Percentiles rank a stretch among this genome's conserved stretches.
phyloP scores from a whole-genome alignment of 2,113 vertebrate species.

The Strix aluco region DNA sequence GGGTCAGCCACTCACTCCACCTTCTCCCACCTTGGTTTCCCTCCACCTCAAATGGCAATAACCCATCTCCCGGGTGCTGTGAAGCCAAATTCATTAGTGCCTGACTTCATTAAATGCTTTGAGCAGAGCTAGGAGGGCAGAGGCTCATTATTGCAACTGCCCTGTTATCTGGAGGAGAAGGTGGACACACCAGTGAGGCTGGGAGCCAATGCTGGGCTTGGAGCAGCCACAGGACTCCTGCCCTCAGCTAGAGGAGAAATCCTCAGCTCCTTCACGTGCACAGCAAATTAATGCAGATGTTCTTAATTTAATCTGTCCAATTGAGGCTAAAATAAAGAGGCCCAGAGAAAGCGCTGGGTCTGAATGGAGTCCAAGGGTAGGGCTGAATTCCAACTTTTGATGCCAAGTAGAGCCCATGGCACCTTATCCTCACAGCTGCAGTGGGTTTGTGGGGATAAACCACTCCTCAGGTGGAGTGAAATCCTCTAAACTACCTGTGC shows the following conservation, averaged over 20 bases:
- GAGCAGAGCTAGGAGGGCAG: not conserved
- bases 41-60: not conserved
- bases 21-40: not conserved
- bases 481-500: not conserved
- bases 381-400: not conserved
- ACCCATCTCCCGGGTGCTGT: accelerated
- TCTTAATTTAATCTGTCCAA: not conserved
- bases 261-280: not conserved
- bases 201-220: not conserved
- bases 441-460: not conserved
- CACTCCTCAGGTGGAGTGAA: not conserved
- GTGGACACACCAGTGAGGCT: not conserved
- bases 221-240: not conserved
- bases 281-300: not conserved
- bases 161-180: not conserved
- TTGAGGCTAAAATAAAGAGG: not conserved
- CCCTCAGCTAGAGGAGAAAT: not conserved
- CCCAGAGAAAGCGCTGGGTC: not conserved
- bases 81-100: not conserved
- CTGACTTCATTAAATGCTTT: not conserved
- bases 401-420: not conserved
- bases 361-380: not conserved
- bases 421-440: not conserved
- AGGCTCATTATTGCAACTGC: not conserved
- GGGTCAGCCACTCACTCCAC: not conserved